phyloP scores from a whole-genome alignment of 2,113 vertebrate species.

The Dissostichus mawsoni region DNA sequence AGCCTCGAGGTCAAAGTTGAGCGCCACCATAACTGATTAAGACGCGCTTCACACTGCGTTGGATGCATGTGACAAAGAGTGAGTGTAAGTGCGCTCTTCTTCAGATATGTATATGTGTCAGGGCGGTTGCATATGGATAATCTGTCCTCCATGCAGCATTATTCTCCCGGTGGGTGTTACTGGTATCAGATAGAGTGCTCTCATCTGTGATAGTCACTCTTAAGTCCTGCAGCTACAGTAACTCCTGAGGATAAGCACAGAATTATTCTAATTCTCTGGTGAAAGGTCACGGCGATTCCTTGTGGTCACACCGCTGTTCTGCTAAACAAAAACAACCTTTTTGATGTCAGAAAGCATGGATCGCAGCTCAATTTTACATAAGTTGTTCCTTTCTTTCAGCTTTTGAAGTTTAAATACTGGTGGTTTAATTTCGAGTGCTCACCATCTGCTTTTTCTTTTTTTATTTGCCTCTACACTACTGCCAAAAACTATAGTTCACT shows the following conservation, averaged over 20 bases:
- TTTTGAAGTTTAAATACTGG: not conserved
- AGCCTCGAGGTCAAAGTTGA: conserved; percentile 53
- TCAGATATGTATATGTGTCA: conserved; percentile 48
- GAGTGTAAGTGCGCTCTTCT: conserved; percentile 37
- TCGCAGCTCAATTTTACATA: not conserved
- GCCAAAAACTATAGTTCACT: conserved; percentile 27
- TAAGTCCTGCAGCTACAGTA: conserved; percentile 61
- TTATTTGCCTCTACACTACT: not conserved
- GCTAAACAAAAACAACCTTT: not conserved
- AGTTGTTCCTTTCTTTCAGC: not conserved
- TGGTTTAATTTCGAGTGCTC: not conserved
- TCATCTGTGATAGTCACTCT: conserved; percentile 62
- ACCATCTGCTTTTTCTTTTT: conserved; percentile 31
- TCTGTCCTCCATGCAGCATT: conserved; percentile 44
- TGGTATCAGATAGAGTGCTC: conserved; percentile 57
- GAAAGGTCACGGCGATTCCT: conserved; percentile 49
- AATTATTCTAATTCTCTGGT: conserved; percentile 64
- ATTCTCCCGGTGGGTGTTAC: conserved; percentile 35
- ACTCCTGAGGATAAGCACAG: conserved; percentile 58
- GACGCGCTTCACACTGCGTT: conserved; percentile 3
- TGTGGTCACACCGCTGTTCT: not conserved
- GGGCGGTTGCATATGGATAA: conserved; percentile 54
- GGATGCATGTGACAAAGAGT: not conserved
- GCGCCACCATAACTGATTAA: conserved; percentile 37
- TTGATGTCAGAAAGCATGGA: not conserved